phyloP scores from a whole-genome alignment of 2,797 vertebrate genomes.

The Cottoperca gobio region DNA sequence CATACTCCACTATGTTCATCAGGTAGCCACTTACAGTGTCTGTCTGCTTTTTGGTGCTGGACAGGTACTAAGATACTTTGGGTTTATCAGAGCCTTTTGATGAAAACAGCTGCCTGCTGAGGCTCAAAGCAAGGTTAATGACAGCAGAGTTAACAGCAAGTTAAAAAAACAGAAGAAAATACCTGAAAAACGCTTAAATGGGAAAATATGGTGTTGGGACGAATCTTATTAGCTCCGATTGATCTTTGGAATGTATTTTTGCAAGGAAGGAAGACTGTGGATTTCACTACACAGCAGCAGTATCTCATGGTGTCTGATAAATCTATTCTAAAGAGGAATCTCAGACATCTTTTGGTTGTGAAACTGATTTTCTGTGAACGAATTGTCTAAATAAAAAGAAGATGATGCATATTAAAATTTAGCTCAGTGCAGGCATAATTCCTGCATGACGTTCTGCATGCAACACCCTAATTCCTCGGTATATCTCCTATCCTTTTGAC shows the following conservation, averaged over 20 bases:
- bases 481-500: slow-evolving; percentile 39
- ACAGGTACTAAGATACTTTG: not conserved
- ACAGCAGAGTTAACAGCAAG: not conserved
- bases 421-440: not conserved
- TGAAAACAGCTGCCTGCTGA: not conserved
- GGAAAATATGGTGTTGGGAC: not conserved
- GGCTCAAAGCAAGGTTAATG: not conserved
- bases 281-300: too few relatives aligned
- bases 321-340: not conserved
- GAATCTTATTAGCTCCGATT: not conserved
- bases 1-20: not conserved
- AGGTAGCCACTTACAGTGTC: not conserved
- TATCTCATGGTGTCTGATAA: not conserved
- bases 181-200: not conserved
- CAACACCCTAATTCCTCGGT: slow-evolving; percentile 19
- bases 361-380: not conserved
- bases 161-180: not conserved
- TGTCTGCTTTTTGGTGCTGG: not conserved
- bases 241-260: not conserved
- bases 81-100: not conserved
- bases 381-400: too few relatives aligned
- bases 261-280: not conserved
- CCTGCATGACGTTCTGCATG: not conserved
- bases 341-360: not conserved
- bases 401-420: not conserved